Base-by-base conservation (phyloP, 2,797 vertebrate genomes). In the Dipus sagitta region DNA sequence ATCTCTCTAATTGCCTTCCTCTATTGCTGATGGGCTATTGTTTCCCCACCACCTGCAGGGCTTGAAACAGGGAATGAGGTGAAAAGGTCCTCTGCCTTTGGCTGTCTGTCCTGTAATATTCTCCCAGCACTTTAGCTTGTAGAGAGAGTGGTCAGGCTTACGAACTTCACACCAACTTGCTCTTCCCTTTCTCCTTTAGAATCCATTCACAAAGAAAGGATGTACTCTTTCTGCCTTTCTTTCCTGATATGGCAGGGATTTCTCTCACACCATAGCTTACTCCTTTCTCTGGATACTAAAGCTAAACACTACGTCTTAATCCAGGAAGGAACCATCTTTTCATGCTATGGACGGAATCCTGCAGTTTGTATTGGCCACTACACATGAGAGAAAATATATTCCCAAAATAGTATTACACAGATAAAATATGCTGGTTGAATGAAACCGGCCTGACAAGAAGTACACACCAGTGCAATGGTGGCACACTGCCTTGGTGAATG, bases 291-390 rank as follows among this genome's bases (percentile, higher is more conserved):
- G 62, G 42, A 10, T 26, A 80, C 34, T 86, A 75, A 92, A 30
- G n/a, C 67, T 75, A 89, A 94, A 38, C 17, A 86, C 11, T 92
- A 75, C 90, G 42, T 34, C 38, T 84, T 77, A 82, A 54, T 67
- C 15, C 42, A 70, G 1, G 13, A 88, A 82, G 30, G 52, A 32
- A 13, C 12, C 14, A 75, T 24, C 1, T 65, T 77, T 52, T 70
- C 13, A 91, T 74, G 74, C 42, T 91, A 91, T 32, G 32, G 24
- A 88, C 87, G 52, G 70, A 87, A 77, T n/a, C 8, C 34, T 21
- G 12, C 2, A 47, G 74, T 86, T 34, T 72, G 28, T 93, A 12
- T 91, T 91, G n/a, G 9, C 10, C 67, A 89, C 0, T 71, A 81
- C 11, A 91, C 58, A 77, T 70, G 91, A 84, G 64, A 13, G 93